Conservation (phyloP, 2,797 vertebrate genomes). For the Spea hammondii region DNA sequence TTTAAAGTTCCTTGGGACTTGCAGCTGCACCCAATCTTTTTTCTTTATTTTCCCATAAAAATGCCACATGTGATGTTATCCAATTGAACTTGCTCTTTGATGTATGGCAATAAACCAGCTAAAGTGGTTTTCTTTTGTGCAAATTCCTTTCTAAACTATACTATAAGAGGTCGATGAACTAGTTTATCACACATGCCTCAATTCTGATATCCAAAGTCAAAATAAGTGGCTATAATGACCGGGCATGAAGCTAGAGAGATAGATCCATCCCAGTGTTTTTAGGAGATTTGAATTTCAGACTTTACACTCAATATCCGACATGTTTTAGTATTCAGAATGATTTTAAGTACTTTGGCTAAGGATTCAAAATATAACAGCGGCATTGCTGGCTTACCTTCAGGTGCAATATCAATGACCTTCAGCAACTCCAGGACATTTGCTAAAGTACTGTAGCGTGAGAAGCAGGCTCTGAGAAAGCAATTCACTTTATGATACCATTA, state of each 20-base stretch:
- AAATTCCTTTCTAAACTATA: too few species aligned
- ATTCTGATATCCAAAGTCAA: too few species aligned
- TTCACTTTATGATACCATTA: slow-evolving; percentile 41
- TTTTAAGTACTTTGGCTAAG: slow-evolving; percentile 3
- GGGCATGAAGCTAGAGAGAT: not conserved
- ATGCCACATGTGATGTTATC: too few species aligned
- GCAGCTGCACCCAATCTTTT: too few species aligned
- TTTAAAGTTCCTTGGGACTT: too few species aligned
- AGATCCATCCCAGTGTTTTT: slow-evolving; percentile 4
- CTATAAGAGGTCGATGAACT: too few species aligned
- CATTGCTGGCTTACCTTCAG: slow-evolving; percentile 36
- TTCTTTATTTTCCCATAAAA: too few species aligned
- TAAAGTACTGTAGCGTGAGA: slow-evolving; percentile 40
- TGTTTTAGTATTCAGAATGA: slow-evolving; percentile 7
- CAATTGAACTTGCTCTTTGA: too few species aligned
- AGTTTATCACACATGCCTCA: too few species aligned
- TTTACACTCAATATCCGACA: slow-evolving; percentile 17
- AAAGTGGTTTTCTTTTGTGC: too few species aligned
- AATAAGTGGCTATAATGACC: too few species aligned
- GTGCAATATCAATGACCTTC: slow-evolving; percentile 35
- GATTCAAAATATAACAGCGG: slow-evolving; percentile 28
- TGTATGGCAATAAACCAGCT: too few species aligned
- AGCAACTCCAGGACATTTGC: slow-evolving; percentile 27
- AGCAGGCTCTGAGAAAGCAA: slow-evolving; percentile 31
- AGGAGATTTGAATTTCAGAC: slow-evolving; percentile 14